These are phyloP conservation scores for Drosophila chauvacae DNA, from an alignment of 1,140 invertebrate species.

Conservation along the genomic window DNA sequence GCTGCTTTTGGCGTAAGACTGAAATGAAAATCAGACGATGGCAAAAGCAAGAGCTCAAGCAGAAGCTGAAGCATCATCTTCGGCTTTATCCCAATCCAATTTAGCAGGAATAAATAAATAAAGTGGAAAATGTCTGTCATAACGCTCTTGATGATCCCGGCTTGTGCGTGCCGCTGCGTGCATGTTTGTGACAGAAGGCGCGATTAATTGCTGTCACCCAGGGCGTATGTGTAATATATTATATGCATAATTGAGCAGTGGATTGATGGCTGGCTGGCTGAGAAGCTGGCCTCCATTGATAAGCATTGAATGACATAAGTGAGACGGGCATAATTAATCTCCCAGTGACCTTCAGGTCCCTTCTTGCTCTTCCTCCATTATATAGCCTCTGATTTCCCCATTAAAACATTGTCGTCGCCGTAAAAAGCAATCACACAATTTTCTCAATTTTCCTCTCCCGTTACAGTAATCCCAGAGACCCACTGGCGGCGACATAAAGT, in stretches of 20 bases:
- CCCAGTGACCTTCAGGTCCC: slow-evolving; percentile 55
- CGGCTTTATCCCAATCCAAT: slow-evolving; percentile 19
- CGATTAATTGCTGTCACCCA: slow-evolving; percentile 58
- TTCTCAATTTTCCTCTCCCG: slow-evolving; percentile 42
- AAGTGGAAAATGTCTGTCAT: slow-evolving; percentile 19
- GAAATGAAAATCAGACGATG: slow-evolving; percentile 25
- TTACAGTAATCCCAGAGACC: slow-evolving; percentile 31
- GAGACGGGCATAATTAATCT: slow-evolving; percentile 48
- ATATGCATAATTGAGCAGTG: slow-evolving; percentile 58
- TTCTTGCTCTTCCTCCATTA: neutral
- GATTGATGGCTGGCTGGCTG: slow-evolving; percentile 39
- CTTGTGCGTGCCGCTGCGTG: slow-evolving; percentile 17
- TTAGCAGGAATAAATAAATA: slow-evolving; percentile 14
- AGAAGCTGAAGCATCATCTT: slow-evolving; percentile 2
- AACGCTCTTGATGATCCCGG: slow-evolving; percentile 35
- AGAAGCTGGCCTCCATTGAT: slow-evolving; percentile 54
- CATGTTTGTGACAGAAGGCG: slow-evolving; percentile 30
- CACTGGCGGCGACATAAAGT: slow-evolving; percentile 27
- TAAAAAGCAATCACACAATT: slow-evolving; percentile 23
- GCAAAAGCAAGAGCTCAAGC: neutral
- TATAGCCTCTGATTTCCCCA: slow-evolving; percentile 15
- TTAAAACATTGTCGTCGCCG: slow-evolving; percentile 47
- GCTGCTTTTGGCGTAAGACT: slow-evolving; percentile 40
- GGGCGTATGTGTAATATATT: slow-evolving; percentile 63
- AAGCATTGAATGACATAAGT: slow-evolving; percentile 56